Evolutionary conservation across 1,140 invertebrate genomes (phyloP), one percentile per base, ranked within the genome.

Genomic region (Lordiphosa mommai): DNA sequence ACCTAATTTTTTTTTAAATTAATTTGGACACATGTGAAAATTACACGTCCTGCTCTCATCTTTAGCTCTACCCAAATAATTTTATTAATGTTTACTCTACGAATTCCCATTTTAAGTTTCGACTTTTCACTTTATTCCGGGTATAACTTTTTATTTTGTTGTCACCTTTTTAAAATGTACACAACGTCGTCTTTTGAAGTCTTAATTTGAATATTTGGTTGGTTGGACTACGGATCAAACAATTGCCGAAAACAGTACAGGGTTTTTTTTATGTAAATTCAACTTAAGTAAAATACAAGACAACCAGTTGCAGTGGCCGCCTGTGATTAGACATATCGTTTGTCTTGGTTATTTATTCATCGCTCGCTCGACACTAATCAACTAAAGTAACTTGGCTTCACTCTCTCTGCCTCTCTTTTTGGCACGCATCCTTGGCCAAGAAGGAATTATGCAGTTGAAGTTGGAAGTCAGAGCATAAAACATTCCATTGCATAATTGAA

Each of bases 401-500:
- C 3, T 16, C 8, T 20, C 13, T 6, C 10, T 20, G 16, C 43
- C 13, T 47, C 3, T 16, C 8, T 20, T n/a, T 6, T 10, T 20
- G 16, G 48, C 64, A 71, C 65, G 64, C 48, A 57, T 71, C 52
- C 57, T 72, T 65, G 50, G 55, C 51, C 13, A 20, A 20, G 37
- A 47, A 64, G 76, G 55, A 82, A 50, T 73, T 70, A 61, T 80
- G 74, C 74, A 80, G 55, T 73, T 34, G 48, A 5, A 44, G 53
- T 17, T 44, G 33, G 23, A 13, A 30, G 52, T 20, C 33, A 32
- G 66, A 43, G 43, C 71, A 80, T 80, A 80, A 80, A 80, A 76
- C 76, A 80, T 80, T 80, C 48, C 76, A 72, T 41, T 80, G 76
- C 76, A 80, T 80, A 80, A 80, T 80, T 80, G 76, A 80, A 61